A percentile compares a stretch with the other conserved stretches of the same genome.
phyloP scores from a whole-genome alignment of 2,888 invertebrate species.

The Ormyrus thymus region DNA sequence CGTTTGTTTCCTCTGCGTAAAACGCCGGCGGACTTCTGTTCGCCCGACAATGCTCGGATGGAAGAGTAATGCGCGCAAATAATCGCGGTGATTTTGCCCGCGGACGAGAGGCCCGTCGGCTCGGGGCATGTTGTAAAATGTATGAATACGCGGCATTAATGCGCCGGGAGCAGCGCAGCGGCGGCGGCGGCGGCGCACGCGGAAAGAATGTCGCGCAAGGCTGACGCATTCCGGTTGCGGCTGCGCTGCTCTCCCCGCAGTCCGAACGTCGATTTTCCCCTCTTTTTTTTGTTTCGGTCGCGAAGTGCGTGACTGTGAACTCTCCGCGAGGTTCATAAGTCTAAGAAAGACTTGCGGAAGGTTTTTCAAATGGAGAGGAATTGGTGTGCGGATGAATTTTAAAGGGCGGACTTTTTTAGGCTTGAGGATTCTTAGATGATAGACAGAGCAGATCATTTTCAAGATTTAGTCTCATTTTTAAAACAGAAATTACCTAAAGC shows the following conservation, averaged over 20 bases:
- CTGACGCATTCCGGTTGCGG: constrained; percentile 27
- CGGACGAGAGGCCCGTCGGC: not conserved
- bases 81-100: constrained; percentile 52
- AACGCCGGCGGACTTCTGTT: constrained; percentile 35
- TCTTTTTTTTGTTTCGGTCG: not conserved
- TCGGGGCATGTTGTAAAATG: constrained; percentile 48
- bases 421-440: too few relatives aligned
- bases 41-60: constrained; percentile 10
- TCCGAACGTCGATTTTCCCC: too few relatives aligned
- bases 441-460: too few relatives aligned
- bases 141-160: constrained; percentile 50
- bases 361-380: too few relatives aligned
- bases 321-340: too few relatives aligned
- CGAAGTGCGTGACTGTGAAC: not conserved
- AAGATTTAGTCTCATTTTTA: too few relatives aligned
- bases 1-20: constrained; percentile 36
- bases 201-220: not conserved
- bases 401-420: too few relatives aligned
- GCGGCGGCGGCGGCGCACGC: too few relatives aligned
- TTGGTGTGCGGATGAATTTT: too few relatives aligned
- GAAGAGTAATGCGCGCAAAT: constrained; percentile 52
- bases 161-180: not conserved
- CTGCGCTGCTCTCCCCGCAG: not conserved
- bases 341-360: too few relatives aligned
- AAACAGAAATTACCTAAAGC: too few relatives aligned